phyloP scores from a whole-genome alignment of 2,797 vertebrate genomes.

The Pangasius djambal region DNA sequence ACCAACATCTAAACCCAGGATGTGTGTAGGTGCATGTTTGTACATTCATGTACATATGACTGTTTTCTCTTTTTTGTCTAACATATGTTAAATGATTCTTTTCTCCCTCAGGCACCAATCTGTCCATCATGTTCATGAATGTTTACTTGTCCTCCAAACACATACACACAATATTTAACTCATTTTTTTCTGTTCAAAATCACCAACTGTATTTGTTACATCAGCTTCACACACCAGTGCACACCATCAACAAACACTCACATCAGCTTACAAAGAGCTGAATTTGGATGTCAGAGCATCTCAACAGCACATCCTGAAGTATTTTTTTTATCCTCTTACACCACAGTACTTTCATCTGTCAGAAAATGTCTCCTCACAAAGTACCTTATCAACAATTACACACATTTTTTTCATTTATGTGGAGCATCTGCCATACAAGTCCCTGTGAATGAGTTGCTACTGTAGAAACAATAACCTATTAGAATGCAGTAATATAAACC shows the following conservation, averaged over 20 bases:
- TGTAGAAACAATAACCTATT: neutral
- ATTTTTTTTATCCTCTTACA: neutral
- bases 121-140: conserved; percentile 47
- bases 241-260: conserved; percentile 47
- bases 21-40: neutral
- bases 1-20: neutral
- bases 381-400: neutral
- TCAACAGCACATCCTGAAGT: neutral
- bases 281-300: neutral
- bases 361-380: neutral
- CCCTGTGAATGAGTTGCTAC: neutral
- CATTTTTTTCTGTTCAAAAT: neutral
- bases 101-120: conserved; percentile 48
- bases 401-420: neutral
- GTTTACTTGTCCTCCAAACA: neutral
- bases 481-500: neutral
- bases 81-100: conserved; percentile 41
- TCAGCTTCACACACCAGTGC: conserved; percentile 49
- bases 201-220: conserved; percentile 36
- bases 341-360: neutral
- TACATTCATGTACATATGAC: neutral
- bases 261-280: neutral
- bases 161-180: neutral
- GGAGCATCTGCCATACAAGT: neutral
- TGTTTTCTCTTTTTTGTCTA: neutral